A percentile compares a stretch with the other conserved stretches of the same genome.
Conservation (phyloP, 37 sponge, comb jelly and placozoan species). For the Chondrosia reniformis region DNA sequence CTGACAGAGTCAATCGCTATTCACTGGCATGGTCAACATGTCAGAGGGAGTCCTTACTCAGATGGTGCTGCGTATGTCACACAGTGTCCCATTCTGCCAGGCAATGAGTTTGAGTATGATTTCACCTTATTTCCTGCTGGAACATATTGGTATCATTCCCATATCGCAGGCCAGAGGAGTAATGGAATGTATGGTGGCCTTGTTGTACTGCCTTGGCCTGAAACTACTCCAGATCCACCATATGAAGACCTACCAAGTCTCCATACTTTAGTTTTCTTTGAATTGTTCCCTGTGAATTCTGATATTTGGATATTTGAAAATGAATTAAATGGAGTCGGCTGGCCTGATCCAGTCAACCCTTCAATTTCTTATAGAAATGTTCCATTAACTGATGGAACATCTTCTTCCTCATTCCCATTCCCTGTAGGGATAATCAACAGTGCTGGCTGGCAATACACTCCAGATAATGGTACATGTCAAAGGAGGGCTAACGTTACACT, state of each 20-base stretch:
- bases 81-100: constrained; percentile 75
- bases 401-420: constrained; percentile 21
- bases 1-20: constrained; percentile 39
- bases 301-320: no score
- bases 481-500: neutral
- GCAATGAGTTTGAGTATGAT: constrained; percentile 17
- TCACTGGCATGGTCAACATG: constrained; percentile 87
- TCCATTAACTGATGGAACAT: constrained; percentile 28
- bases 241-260: no score
- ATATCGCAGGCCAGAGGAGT: constrained; percentile 53
- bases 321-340: no score
- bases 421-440: constrained; percentile 73
- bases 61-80: constrained; percentile 64
- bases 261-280: no score
- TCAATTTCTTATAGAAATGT: neutral
- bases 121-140: constrained; percentile 54
- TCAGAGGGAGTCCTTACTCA: constrained; percentile 58
- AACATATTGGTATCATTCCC: constrained; percentile 83
- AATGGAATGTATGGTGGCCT: constrained; percentile 66
- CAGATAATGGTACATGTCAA: neutral
- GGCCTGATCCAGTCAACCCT: neutral
- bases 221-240: no score
- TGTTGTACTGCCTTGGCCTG: no score
- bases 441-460: constrained; percentile 29
- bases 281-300: no score